Evolutionary conservation across 2,113 vertebrate species (phyloP), one percentile per base, ranked within the genome.

Genomic region (Triplophysa tibetana): DNA sequence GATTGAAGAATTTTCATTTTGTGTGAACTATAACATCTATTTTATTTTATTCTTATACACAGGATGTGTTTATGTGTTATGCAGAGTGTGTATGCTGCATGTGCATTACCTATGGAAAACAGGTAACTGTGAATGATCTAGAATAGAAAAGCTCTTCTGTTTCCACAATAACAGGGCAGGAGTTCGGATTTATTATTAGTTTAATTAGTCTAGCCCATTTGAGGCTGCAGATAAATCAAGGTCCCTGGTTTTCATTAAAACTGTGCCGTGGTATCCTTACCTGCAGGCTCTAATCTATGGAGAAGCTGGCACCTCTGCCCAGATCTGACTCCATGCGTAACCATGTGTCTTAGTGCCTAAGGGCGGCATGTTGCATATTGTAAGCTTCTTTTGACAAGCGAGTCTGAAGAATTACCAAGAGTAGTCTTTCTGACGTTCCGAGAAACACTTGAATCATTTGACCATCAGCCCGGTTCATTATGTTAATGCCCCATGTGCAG

Each of bases 351-450:
- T 81, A 85, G 54, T 84, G 8, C 10, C 17, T 1, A 26, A 69
- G 82, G 86, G 86, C 84, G 82, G 84, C 81, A 87, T 85, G 80
- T 85, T 84, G 81, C 81, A 79, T 83, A 78, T 66, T 80, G 81
- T 62, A 48, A 70, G 74, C 68, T 29, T 58, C 21, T 63, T 65
- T 45, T 80, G 45, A 50, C 64, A 1, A 50, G 41, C 62, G 14
- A 75, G 60, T 74, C 6, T 0, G 58, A 73, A 58, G 65, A 67
- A 58, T 77, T n/a, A 58, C 14, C 3, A 52, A 67, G 70, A 72
- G 41, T 14, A 17, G 54, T 74, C 70, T 62, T 78, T 67, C 43
- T 79, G 56, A 65, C 54, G 58, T 43, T 70, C 29, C 65, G 11
- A 74, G 45, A 80, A 24, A 33, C 50, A 14, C 13, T 80, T 13